phyloP scores from a whole-genome alignment of 2,888 invertebrate species.

The Synergus itoensis region DNA sequence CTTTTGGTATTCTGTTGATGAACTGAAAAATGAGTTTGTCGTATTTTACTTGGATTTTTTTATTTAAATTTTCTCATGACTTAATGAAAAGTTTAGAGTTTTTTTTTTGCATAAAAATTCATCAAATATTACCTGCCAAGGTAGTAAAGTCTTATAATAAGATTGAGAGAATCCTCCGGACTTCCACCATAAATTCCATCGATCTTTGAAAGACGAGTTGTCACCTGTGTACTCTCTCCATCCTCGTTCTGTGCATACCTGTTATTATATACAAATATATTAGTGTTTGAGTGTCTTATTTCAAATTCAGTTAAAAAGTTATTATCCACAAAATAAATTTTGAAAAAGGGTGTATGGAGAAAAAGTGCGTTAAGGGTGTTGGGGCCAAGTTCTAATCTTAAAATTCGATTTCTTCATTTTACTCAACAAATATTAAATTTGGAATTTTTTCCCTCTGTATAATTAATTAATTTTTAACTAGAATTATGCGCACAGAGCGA shows the following conservation, averaged over 20 bases:
- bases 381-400: too few species aligned
- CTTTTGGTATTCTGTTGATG: conserved; percentile 91
- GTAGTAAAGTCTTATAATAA: conserved; percentile 83
- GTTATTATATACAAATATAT: conserved; percentile 1
- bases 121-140: conserved; percentile 82
- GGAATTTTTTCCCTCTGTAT: too few species aligned
- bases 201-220: conserved; percentile 80
- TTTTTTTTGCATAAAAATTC: background rate
- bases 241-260: conserved; percentile 89
- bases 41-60: background rate
- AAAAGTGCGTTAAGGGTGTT: too few species aligned
- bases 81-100: background rate
- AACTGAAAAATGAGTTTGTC: conserved; percentile 78
- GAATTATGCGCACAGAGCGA: too few species aligned
- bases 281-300: background rate
- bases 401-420: too few species aligned
- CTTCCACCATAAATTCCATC: conserved; percentile 94
- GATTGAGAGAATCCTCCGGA: conserved; percentile 86
- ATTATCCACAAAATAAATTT: too few species aligned
- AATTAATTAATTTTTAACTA: too few species aligned
- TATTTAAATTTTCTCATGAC: background rate
- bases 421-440: too few species aligned
- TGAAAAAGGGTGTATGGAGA: too few species aligned
- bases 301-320: too few species aligned
- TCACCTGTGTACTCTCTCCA: conserved; percentile 87